Base-by-base conservation (phyloP, 2,888 invertebrate genomes). In the Ypsolopha sequella region DNA sequence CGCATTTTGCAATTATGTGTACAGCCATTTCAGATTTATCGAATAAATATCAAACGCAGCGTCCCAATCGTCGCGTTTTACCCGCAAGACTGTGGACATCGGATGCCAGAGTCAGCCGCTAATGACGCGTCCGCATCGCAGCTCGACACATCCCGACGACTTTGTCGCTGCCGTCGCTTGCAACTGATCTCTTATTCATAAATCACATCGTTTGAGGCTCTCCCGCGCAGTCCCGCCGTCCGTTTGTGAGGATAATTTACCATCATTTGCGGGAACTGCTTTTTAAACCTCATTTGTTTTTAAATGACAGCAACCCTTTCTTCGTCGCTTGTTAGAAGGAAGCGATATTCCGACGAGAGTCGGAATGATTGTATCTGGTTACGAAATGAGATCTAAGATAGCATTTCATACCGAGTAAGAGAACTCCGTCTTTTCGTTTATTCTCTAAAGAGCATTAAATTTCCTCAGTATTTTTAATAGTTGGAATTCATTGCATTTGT, bases 281-380 rank as follows among this genome's bases (percentile, higher is more conserved):
- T 79, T 80, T 81, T 76, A 78, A 76, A 75, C 71, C 74, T 79
- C 80, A 80, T 80, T 76, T 77, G 76, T 74, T 76, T 76, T 80
- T 47, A 76, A 81, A 80, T 75, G 74, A 74, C 65, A 66, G 63
- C 67, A 76, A 78, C 76, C 78, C 80, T 80, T 79, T 76, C 72
- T 63, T 67, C 64, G 59, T 60, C 66, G 74, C 76, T 82, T 78
- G 81, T 80, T 80, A 77, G 67, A 60, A 66, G 72, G 68, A 72
- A 70, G 72, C 70, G 68, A 70, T 70, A 70, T 64, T 64, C 65
- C 63, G 59, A 62, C 56, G 64, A 65, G 50, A 41, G 13, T 47
- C 13, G 36, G 43, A 8, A 13, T 43, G 13, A 43, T 47, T 47
- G 50, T 43, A 36, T 51, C 44, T 51, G 44, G 11, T 51, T 51